A percentile compares a stretch with the other conserved stretches of the same genome.
phyloP scores from a whole-genome alignment of 2,797 vertebrate species.

The Scolopax bukidnonensis region DNA sequence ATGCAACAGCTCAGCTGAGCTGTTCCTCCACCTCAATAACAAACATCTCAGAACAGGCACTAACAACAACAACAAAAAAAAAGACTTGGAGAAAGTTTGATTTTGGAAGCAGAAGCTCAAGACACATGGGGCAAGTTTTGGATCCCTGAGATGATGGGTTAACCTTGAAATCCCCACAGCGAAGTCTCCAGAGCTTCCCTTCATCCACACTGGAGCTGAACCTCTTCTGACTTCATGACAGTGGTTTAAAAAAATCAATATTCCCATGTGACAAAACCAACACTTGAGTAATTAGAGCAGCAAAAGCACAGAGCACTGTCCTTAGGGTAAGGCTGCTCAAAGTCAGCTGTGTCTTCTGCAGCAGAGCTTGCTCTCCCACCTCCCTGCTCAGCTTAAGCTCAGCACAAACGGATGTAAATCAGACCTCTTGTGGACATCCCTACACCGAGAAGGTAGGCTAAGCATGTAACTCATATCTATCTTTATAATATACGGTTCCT shows the following conservation, averaged over 20 bases:
- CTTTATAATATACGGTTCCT: neutral
- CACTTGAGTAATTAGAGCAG: neutral
- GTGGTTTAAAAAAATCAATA: neutral
- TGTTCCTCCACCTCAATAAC: neutral
- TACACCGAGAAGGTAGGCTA: fast-evolving
- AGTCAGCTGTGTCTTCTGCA: neutral
- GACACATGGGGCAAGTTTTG: neutral
- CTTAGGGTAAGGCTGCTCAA: neutral
- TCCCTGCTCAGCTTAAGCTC: neutral
- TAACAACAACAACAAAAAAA: neutral
- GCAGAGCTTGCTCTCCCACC: neutral
- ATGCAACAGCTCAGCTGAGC: neutral
- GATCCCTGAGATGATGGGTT: neutral
- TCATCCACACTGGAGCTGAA: neutral
- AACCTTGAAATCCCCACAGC: neutral
- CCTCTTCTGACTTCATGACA: neutral
- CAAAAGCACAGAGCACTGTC: neutral
- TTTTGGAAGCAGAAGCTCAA: neutral
- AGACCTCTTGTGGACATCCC: neutral
- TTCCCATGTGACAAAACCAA: neutral
- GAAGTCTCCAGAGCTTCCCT: neutral
- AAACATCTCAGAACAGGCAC: neutral
- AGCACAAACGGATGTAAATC: neutral
- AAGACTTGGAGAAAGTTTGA: neutral
- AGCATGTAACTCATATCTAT: neutral